Base-by-base conservation (phyloP, 2,113 vertebrate genomes). In the Athene noctua region DNA sequence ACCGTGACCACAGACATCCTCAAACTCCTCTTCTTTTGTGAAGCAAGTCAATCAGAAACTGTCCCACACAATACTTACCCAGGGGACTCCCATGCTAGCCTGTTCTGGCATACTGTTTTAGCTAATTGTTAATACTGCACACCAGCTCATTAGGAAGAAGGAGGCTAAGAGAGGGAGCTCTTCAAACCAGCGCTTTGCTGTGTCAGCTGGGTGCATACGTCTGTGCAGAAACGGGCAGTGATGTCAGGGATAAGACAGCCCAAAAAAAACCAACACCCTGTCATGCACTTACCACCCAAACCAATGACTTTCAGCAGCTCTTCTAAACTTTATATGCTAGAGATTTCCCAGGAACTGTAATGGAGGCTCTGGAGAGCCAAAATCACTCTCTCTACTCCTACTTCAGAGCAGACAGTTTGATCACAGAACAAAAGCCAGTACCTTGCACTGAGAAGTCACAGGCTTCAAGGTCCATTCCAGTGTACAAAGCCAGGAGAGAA, bases 391-490 rank as follows among this genome's bases (percentile, higher is more conserved):
- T n/a, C 77, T 42, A 81, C 68, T 21, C 49, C 66, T 34, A 18
- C n/a, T 34, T 74, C 63, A 80, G 51, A 74, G n/a, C 19, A 54
- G 42, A 54, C 2, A 14, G 27, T 59, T 12, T 63, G 68, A 80
- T 22, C 54, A 88, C 65, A 68, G 57, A 87, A 88, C 52, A 38
- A n/a, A 80, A 96, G 34, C 18, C 22, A 30, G 92, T 98, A 98
- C 98, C 98, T 98, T 98, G 95, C 84, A 95, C 68, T 88, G 94
- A 96, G 96, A 97, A 97, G 95, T 94, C 83, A 80, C 68, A 49
- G 91, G 85, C 81, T 94, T 94, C 40, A 63, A 98, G 97, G 96
- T 98, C 97, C 98, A 98, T 98, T 97, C 97, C 97, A 97, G 95
- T 27, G 72, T 58, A 73, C 94, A 86, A 72, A 80, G 73, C 70